Conservation (phyloP, 1,140 invertebrate species). For the Temnothorax longispinosus region DNA sequence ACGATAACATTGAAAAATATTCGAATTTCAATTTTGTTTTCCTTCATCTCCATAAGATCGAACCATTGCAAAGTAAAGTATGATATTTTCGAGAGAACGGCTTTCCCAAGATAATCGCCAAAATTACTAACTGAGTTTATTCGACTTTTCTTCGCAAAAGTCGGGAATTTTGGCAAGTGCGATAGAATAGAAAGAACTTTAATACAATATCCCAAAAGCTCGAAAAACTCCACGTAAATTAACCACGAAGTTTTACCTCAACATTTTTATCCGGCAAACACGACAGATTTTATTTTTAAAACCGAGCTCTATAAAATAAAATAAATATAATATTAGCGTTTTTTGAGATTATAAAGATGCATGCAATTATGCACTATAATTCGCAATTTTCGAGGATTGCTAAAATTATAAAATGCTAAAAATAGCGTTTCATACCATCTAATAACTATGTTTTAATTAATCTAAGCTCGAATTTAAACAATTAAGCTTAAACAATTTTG, state of each 20-base stretch:
- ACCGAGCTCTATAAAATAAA: not conserved
- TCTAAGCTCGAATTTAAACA: not conserved
- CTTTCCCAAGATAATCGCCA: not conserved
- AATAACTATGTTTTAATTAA: not conserved
- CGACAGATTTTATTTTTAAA: not conserved
- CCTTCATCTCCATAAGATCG: constrained; percentile 29
- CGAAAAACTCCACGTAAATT: constrained; percentile 7
- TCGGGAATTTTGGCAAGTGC: constrained; percentile 51
- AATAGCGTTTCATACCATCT: not conserved
- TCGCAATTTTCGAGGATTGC: not conserved
- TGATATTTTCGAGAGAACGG: not conserved
- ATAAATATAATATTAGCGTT: not conserved
- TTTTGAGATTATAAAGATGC: not conserved
- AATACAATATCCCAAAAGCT: constrained; percentile 8
- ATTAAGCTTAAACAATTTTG: not conserved
- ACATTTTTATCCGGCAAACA: not conserved
- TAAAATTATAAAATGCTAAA: not conserved
- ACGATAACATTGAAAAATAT: not conserved
- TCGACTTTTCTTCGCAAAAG: constrained; percentile 21
- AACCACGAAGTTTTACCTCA: not conserved
- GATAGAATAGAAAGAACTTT: constrained; percentile 38
- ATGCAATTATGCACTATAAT: constrained; percentile 20
- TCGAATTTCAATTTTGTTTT: constrained; percentile 1
- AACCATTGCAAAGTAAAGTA: constrained; percentile 23
- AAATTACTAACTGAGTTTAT: constrained; percentile 49